phyloP scores from a whole-genome alignment of 2,888 invertebrate genomes.

The Argyra leucocephala region DNA sequence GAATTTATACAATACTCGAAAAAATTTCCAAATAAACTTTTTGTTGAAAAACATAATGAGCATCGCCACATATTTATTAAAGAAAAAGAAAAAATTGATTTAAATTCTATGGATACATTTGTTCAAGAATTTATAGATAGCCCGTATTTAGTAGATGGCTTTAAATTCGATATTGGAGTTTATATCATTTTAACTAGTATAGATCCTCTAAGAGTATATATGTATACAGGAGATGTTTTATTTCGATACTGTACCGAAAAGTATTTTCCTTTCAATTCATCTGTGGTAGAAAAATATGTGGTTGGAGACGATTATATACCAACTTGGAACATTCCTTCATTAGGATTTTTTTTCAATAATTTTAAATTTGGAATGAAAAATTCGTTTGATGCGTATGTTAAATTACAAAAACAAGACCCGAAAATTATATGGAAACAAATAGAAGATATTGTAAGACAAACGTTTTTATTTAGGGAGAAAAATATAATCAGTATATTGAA shows the following conservation, averaged over 20 bases:
- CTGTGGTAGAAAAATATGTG: slow-evolving; percentile 77
- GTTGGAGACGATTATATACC: slow-evolving; percentile 91
- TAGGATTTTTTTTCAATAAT: slow-evolving; percentile 58
- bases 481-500: slow-evolving; percentile 54
- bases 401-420: slow-evolving; percentile 59
- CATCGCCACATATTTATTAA: slow-evolving; percentile 79
- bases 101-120: slow-evolving; percentile 63
- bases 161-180: slow-evolving; percentile 94
- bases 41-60: slow-evolving; percentile 86
- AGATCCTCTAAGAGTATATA: slow-evolving; percentile 79
- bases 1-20: slow-evolving; percentile 59
- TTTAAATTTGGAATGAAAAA: slow-evolving; percentile 77
- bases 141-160: slow-evolving; percentile 81
- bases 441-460: slow-evolving; percentile 63
- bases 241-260: slow-evolving; percentile 81
- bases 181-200: slow-evolving; percentile 87
- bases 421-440: slow-evolving; percentile 69
- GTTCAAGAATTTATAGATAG: slow-evolving; percentile 83
- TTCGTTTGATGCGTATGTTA: slow-evolving; percentile 68
- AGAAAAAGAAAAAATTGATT: slow-evolving; percentile 59
- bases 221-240: slow-evolving; percentile 79
- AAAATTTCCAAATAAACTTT: slow-evolving; percentile 58
- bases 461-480: slow-evolving; percentile 61
- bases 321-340: slow-evolving; percentile 80
- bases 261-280: slow-evolving; percentile 82